Evolutionary conservation across 2,797 vertebrate species (phyloP).

Genomic region (Eleutherodactylus coqui): DNA sequence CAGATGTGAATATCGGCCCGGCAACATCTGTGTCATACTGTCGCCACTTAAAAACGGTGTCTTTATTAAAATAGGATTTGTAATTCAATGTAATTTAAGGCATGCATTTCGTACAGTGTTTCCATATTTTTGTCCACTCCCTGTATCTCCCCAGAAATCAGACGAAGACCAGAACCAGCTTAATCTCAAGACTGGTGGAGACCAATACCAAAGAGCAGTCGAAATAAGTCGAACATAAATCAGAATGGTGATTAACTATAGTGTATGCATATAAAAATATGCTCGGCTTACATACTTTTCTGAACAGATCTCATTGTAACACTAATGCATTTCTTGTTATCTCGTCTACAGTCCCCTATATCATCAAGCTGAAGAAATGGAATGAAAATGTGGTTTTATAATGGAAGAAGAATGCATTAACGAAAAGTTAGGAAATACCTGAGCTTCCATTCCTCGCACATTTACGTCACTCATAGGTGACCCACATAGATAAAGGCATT

Average conservation of each 20-base stretch:
- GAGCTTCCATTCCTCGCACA: background rate
- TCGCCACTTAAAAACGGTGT: no score
- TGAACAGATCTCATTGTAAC: background rate
- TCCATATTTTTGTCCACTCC: no score
- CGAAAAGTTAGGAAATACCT: background rate
- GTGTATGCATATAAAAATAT: background rate
- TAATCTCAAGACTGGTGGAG: background rate
- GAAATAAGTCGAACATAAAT: no score
- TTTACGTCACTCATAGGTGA: constrained; percentile 6
- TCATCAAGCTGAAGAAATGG: background rate
- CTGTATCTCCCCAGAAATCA: background rate
- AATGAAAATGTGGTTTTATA: background rate
- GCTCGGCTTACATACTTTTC: background rate
- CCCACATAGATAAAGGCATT: constrained; percentile 42
- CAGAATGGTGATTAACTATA: no score
- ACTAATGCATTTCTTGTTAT: background rate
- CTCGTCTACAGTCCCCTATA: background rate
- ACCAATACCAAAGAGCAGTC: no score
- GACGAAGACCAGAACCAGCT: background rate
- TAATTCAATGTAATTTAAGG: no score
- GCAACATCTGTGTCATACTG: no score
- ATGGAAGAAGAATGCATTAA: background rate
- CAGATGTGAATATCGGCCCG: no score
- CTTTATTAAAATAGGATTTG: no score
- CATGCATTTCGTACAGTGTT: no score